Evolutionary conservation across 2,113 vertebrate genomes (phyloP), one percentile per base, ranked within the genome.

Genomic region (Periophthalmus modestus): DNA sequence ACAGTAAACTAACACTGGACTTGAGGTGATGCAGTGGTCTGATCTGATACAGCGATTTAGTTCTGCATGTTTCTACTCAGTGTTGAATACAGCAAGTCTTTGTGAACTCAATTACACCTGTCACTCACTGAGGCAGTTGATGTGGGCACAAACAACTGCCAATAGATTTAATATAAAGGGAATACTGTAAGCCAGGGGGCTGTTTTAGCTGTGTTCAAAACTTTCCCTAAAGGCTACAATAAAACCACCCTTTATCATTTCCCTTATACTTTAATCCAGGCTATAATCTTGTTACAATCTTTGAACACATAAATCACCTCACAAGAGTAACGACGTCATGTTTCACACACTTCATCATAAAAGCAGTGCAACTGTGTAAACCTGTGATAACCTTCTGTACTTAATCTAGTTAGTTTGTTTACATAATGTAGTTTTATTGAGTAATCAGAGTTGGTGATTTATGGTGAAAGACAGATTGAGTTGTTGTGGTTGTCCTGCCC

Each of bases 101-200:
- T 19, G 76, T 62, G 66, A 28, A 69, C 77, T 69, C 34, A 87
- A 86, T 84, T 80, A 62, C 77, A 71, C 70, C 68, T 1, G 0
- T 47, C 47, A 16, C 68, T 9, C 0, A 70, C 28, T 18, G 0
- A 69, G 72, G 50, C 75, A 47, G 59, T 68, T 72, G 72, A 43
- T 62, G 59, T 69, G 15, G 61, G 2, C 33, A 0, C 15, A 24
- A 2, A 4, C 2, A 43, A 9, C 9, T 9, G 39, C 7, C 39
- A 9, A 10, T 43, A 43, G 7, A 43, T 43, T 43, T 43, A 43
- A 43, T 43, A 43, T 9, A 43, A 43, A 43, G 39, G 7, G 28
- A 2, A 3, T 28, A 28, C 28, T 28, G 28, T 28, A 28, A 28
- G 28, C 28, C 28, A 28, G 28, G 28, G 28, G 28, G 28, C 28